A percentile compares a stretch with the other conserved stretches of the same genome.
Conservation (phyloP, 2,113 vertebrate species). For the Zosterops pallidus region DNA sequence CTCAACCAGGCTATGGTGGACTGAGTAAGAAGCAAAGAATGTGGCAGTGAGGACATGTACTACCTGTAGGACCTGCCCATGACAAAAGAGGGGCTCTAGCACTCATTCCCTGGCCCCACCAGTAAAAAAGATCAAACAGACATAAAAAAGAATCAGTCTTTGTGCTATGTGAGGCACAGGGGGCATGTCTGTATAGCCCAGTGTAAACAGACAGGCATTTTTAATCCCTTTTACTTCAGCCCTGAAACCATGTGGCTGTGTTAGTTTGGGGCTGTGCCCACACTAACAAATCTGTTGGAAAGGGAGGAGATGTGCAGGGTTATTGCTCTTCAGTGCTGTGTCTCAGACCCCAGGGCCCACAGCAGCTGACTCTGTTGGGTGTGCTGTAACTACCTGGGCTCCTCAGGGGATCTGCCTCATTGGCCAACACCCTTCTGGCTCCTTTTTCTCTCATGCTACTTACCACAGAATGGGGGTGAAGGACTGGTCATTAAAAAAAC, state of each 20-base stretch:
- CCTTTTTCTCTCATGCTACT: constrained; percentile 61
- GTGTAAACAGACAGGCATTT: background rate
- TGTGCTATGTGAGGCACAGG: background rate
- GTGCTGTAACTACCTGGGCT: background rate
- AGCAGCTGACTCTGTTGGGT: background rate
- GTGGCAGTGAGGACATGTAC: background rate
- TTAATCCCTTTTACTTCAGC: background rate
- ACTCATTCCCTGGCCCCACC: background rate
- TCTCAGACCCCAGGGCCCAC: background rate
- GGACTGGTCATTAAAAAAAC: constrained; percentile 84
- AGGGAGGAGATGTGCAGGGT: background rate
- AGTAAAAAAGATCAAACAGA: background rate
- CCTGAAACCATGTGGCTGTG: background rate
- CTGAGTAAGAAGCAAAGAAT: constrained; percentile 58
- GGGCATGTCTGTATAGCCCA: background rate
- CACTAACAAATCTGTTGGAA: background rate
- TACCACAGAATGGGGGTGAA: constrained; percentile 84
- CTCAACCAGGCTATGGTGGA: constrained; percentile 75
- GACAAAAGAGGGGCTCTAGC: background rate
- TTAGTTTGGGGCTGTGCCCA: background rate
- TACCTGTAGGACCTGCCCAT: background rate
- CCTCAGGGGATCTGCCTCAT: background rate
- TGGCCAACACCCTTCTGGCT: background rate
- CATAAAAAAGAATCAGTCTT: background rate
- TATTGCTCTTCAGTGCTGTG: background rate